Evolutionary conservation across 2,888 invertebrate species (phyloP).

Genomic region (Craniophora ligustri): DNA sequence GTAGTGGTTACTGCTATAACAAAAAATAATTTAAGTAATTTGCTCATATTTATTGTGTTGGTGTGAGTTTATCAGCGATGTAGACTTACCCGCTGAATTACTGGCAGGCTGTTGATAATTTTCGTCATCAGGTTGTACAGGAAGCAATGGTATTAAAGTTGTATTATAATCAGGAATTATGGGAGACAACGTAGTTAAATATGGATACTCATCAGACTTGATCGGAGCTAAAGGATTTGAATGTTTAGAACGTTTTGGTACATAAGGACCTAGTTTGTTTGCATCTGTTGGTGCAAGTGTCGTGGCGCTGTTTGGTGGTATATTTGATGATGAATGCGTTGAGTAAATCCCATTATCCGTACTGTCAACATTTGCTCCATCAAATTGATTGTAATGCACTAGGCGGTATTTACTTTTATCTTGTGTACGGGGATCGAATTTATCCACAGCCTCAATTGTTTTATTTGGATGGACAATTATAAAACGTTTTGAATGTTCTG

Average conservation of each 20-base stretch:
- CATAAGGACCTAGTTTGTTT: not conserved
- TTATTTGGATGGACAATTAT: conserved; percentile 68
- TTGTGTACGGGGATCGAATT: conserved; percentile 48
- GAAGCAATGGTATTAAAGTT: not conserved
- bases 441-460: conserved; percentile 63
- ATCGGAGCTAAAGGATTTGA: not conserved
- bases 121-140: not conserved
- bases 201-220: not conserved
- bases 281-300: not conserved
- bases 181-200: not conserved
- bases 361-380: not conserved
- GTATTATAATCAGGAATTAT: not conserved
- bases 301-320: not conserved
- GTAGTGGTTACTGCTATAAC: conserved; percentile 21
- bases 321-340: not conserved
- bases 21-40: not conserved
- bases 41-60: not conserved
- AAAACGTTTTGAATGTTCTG: conserved; percentile 53
- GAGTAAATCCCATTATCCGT: not conserved
- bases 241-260: not conserved
- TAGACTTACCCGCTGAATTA: conserved; percentile 16
- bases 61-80: not conserved
- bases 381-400: not conserved
- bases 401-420: conserved; percentile 55
- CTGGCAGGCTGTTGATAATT: not conserved